Evolutionary conservation across 2,888 invertebrate species (phyloP).

Genomic region (Lissonota sp.): DNA sequence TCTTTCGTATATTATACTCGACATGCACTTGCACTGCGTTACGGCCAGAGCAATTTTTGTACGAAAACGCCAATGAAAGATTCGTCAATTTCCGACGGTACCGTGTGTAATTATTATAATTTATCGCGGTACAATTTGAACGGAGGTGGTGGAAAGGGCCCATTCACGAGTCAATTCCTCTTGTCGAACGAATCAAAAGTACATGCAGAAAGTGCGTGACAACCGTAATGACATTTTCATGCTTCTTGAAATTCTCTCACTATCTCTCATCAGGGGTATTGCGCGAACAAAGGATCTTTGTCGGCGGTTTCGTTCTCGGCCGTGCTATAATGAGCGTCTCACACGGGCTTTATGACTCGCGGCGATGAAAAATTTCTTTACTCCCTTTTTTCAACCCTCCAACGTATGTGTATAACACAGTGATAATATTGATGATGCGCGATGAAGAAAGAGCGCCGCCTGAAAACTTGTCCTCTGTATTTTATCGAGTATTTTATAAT

Average conservation of each 20-base stretch:
- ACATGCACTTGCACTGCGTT: too few species aligned
- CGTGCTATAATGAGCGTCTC: neutral
- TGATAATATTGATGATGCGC: neutral
- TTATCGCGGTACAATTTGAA: neutral
- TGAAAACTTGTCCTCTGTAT: slow-evolving; percentile 40
- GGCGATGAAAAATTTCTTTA: slow-evolving; percentile 1
- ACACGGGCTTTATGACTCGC: neutral
- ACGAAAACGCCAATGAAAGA: too few species aligned
- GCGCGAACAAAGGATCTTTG: too few species aligned
- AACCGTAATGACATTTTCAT: too few species aligned
- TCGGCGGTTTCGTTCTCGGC: too few species aligned
- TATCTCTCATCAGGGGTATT: too few species aligned
- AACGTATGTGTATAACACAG: neutral
- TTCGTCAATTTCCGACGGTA: too few species aligned
- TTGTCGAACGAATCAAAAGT: neutral
- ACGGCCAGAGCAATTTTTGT: too few species aligned
- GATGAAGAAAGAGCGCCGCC: slow-evolving; percentile 17
- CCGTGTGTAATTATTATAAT: slow-evolving; percentile 24
- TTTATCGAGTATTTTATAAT: slow-evolving; percentile 27
- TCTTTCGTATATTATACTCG: too few species aligned
- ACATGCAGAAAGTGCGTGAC: neutral
- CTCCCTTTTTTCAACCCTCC: neutral
- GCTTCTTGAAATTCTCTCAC: too few species aligned
- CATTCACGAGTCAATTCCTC: slow-evolving; percentile 22
- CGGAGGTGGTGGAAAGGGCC: neutral